These are phyloP conservation scores for Maniola hyperantus DNA, from an alignment of 2,888 invertebrate genomes.

Conservation along the genomic window DNA sequence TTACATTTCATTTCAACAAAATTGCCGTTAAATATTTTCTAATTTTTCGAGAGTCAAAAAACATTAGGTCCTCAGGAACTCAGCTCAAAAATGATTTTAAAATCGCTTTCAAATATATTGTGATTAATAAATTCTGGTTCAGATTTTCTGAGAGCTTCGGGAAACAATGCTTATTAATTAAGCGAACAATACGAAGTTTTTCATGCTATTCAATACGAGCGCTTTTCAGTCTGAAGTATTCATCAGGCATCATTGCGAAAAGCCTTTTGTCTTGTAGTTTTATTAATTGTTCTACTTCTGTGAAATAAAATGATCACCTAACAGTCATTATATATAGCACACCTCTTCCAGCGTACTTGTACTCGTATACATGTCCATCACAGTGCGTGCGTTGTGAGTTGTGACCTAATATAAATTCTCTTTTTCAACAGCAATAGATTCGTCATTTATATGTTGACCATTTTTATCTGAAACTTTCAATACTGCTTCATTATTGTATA, in stretches of 20 bases:
- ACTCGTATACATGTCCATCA: no score
- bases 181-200: slow-evolving; percentile 3
- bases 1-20: no score
- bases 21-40: background rate
- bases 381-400: no score
- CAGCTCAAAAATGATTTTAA: background rate
- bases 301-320: background rate
- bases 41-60: background rate
- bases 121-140: background rate
- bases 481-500: background rate
- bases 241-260: slow-evolving; percentile 15
- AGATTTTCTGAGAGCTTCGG: background rate
- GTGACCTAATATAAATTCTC: no score
- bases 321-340: no score
- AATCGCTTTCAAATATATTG: background rate
- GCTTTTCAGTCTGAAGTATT: slow-evolving; percentile 22
- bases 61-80: background rate
- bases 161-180: slow-evolving; percentile 18
- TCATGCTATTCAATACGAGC: slow-evolving; percentile 15
- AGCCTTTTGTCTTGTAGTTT: slow-evolving; percentile 15
- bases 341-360: no score
- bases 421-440: no score
- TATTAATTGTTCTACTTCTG: slow-evolving; percentile 5
- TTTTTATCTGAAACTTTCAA: background rate
- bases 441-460: no score